These are phyloP conservation scores for Lasiurus cinereus DNA, from an alignment of 2,113 vertebrate genomes.

Conservation along the genomic window DNA sequence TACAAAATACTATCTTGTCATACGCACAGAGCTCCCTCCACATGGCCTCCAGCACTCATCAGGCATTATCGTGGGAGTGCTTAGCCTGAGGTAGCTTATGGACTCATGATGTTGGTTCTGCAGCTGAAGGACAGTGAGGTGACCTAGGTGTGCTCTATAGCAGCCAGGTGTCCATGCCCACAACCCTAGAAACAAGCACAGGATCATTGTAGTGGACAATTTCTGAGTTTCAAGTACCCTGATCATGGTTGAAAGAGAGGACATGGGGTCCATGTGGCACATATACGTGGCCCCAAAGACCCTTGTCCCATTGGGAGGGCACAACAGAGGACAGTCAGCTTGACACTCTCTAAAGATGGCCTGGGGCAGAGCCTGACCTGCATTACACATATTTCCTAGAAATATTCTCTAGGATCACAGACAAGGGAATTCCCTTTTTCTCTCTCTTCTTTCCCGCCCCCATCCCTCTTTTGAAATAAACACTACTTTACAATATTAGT, in stretches of 20 bases:
- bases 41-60: background rate
- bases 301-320: too few species aligned
- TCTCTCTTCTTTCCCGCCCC: background rate
- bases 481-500: background rate
- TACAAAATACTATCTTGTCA: background rate
- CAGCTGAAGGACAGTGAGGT: background rate
- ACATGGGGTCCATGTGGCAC: background rate
- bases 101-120: background rate
- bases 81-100: background rate
- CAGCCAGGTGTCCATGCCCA: background rate
- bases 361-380: background rate
- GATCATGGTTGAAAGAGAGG: background rate
- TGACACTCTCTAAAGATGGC: background rate
- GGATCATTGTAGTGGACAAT: background rate
- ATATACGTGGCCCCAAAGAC: background rate
- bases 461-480: background rate
- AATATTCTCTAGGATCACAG: background rate
- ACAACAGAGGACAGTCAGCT: background rate
- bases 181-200: background rate
- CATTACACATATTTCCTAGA: background rate
- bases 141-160: background rate
- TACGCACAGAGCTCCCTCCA: background rate
- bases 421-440: background rate
- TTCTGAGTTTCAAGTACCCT: too few species aligned
- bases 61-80: background rate